These are phyloP conservation scores for Rhinolophus sinicus DNA, from an alignment of 2,113 vertebrate species.

Conservation along the genomic window DNA sequence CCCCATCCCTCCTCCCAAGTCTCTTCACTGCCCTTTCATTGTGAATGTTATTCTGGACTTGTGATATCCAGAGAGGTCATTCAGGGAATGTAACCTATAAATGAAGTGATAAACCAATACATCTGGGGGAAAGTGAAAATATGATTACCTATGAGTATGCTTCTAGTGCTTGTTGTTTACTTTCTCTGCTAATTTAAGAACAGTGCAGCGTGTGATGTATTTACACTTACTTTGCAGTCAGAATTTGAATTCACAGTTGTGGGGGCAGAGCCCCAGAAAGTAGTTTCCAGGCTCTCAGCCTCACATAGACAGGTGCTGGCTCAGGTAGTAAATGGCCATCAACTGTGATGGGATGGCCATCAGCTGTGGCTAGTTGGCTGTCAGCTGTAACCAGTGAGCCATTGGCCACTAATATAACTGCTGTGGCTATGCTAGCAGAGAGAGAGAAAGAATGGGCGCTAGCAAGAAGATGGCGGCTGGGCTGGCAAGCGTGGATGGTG, in stretches of 20 bases:
- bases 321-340: too few species aligned
- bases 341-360: too few species aligned
- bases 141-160: neutral
- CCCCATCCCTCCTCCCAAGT: neutral
- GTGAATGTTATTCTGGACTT: conserved; percentile 29
- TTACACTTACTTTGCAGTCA: neutral
- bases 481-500: too few species aligned
- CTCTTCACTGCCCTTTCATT: neutral
- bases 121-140: neutral
- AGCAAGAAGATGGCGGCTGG: too few species aligned
- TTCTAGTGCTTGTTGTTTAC: neutral
- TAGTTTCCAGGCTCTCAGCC: too few species aligned
- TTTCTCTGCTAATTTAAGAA: conserved; percentile 15
- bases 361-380: too few species aligned
- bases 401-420: too few species aligned
- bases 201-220: neutral
- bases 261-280: too few species aligned
- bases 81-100: neutral
- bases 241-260: neutral
- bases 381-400: too few species aligned
- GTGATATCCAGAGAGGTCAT: conserved; percentile 12
- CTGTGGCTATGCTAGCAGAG: too few species aligned
- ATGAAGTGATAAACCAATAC: neutral
- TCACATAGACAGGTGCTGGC: too few species aligned
- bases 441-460: too few species aligned